Evolutionary conservation across 2,888 invertebrate species (phyloP).

Genomic region (Micoletzkya japonica): DNA sequence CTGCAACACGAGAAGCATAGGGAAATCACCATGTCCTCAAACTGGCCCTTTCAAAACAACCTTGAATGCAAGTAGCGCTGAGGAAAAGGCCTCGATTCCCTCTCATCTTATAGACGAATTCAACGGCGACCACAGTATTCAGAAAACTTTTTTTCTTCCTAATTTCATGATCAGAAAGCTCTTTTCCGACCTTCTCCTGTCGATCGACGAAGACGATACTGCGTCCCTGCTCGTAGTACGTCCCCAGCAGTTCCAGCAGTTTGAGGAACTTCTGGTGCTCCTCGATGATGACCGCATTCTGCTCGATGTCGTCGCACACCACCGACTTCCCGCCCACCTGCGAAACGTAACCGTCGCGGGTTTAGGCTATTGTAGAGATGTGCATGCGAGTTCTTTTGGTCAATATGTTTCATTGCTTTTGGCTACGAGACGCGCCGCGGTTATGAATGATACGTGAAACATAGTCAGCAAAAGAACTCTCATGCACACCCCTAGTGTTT

Average conservation of each 20-base stretch:
- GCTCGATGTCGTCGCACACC: constrained; percentile 96
- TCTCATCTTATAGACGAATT: background rate
- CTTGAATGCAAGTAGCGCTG: too few species aligned
- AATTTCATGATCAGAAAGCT: background rate
- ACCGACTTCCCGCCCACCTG: constrained; percentile 84
- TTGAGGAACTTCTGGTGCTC: constrained; percentile 98
- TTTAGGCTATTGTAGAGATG: too few species aligned
- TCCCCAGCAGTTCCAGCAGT: constrained; percentile 83
- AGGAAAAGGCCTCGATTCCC: background rate
- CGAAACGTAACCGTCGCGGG: background rate
- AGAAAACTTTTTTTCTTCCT: background rate
- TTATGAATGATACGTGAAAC: too few species aligned
- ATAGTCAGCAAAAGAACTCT: too few species aligned
- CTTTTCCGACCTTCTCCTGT: constrained; percentile 72
- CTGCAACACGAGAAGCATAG: too few species aligned
- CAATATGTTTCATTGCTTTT: too few species aligned
- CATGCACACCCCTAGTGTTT: too few species aligned
- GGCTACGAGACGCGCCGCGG: too few species aligned
- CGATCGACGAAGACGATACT: constrained; percentile 97
- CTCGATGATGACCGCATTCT: constrained; percentile 86
- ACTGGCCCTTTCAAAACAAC: too few species aligned
- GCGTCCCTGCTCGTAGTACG: constrained; percentile 73
- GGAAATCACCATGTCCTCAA: too few species aligned
- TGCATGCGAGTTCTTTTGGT: too few species aligned
- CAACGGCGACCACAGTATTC: background rate